Percentiles rank a stretch among this genome's conserved stretches.
phyloP scores from a whole-genome alignment of 2,113 vertebrate genomes.

The Podocnemis expansa region DNA sequence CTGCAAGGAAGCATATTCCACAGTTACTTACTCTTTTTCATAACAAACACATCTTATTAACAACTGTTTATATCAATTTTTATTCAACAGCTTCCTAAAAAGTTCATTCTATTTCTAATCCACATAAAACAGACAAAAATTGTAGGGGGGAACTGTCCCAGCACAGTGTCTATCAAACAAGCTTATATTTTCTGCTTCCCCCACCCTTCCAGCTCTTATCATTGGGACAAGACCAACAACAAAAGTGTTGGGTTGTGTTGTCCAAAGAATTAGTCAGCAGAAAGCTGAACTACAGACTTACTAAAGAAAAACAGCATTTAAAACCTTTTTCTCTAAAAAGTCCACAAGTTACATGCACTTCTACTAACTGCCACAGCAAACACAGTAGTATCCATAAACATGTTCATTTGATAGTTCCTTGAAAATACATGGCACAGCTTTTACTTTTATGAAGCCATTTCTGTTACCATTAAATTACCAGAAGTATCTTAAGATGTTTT shows the following conservation, averaged over 20 bases:
- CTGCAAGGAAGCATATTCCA: neutral
- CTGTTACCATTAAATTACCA: neutral
- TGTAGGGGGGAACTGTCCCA: neutral
- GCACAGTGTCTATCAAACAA: neutral
- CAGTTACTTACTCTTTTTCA: neutral
- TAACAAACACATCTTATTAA: neutral
- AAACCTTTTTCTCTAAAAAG: neutral
- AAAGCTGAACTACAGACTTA: neutral
- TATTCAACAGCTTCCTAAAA: neutral
- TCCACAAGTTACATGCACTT: neutral
- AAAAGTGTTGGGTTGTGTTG: neutral
- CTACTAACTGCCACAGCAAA: neutral
- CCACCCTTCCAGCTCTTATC: neutral
- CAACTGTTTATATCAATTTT: neutral
- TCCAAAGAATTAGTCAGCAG: neutral
- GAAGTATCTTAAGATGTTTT: neutral
- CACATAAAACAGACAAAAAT: neutral
- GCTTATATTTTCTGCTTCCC: neutral
- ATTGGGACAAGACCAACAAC: neutral
- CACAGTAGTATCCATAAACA: fast-evolving
- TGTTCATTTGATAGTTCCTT: neutral
- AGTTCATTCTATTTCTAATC: neutral
- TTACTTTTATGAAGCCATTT: neutral
- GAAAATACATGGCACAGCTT: neutral
- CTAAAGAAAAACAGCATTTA: neutral